Percentiles rank a stretch among this genome's conserved stretches.
Conservation (phyloP, 2,888 invertebrate genomes). For the Zele albiditarsus region DNA sequence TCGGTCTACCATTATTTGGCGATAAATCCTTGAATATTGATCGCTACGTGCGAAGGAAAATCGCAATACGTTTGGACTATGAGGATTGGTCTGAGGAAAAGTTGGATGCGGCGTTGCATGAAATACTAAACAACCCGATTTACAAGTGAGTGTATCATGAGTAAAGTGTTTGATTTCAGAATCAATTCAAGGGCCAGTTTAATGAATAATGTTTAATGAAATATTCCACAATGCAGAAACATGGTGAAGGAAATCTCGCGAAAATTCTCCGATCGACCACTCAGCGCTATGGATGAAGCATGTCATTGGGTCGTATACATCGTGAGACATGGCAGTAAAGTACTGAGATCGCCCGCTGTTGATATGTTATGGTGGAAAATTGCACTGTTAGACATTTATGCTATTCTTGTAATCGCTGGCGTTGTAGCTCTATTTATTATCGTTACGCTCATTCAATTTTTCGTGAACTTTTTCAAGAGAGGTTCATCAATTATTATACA, state of each 20-base stretch:
- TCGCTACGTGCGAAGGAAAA: conserved; percentile 54
- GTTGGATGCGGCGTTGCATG: conserved; percentile 58
- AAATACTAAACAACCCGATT: conserved; percentile 58
- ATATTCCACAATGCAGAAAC: conserved; percentile 37
- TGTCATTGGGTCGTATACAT: conserved; percentile 64
- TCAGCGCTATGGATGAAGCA: conserved; percentile 56
- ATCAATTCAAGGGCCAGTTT: no score
- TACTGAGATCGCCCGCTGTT: conserved; percentile 55
- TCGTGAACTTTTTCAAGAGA: no score
- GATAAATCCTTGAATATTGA: conserved; percentile 65
- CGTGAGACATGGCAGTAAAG: conserved; percentile 57
- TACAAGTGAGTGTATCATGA: conserved; percentile 62
- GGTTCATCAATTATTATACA: no score
- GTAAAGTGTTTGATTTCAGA: no score
- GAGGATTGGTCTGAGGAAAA: conserved; percentile 55
- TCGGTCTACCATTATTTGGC: conserved; percentile 66
- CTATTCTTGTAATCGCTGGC: no score
- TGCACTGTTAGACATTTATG: conserved; percentile 58
- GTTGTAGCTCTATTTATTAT: no score
- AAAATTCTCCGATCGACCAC: conserved; percentile 61
- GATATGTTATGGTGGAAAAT: conserved; percentile 60
- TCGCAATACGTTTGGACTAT: conserved; percentile 57
- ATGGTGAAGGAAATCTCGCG: conserved; percentile 41
- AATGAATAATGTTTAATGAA: conserved; percentile 1
- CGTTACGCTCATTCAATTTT: no score